Evolutionary conservation across 2,888 invertebrate genomes (phyloP).

Genomic region (Drosophila multiciliata): DNA sequence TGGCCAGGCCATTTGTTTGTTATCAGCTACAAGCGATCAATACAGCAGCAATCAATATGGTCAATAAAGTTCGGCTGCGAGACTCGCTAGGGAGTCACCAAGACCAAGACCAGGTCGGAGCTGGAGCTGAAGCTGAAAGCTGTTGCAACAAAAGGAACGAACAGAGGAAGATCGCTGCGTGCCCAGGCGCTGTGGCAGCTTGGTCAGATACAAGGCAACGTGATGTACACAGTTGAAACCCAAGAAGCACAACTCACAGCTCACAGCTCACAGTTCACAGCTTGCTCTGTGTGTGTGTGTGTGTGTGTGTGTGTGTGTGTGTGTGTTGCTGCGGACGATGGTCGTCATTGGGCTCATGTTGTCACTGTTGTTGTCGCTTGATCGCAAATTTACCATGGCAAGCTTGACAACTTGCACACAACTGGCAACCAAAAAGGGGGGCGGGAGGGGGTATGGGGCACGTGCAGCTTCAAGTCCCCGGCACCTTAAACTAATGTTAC

Average conservation of each 20-base stretch:
- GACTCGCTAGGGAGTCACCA: constrained; percentile 46
- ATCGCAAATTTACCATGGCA: constrained; percentile 79
- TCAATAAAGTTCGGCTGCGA: constrained; percentile 71
- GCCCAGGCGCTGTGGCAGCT: constrained; percentile 37
- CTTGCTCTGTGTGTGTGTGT: constrained; percentile 16
- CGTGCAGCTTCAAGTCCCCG: constrained; percentile 48
- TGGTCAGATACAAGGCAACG: constrained; percentile 68
- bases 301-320: not conserved
- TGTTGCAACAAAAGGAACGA: constrained; percentile 6
- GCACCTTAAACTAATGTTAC: constrained; percentile 79
- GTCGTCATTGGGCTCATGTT: constrained; percentile 74
- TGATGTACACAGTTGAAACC: constrained; percentile 75
- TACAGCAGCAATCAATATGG: constrained; percentile 80
- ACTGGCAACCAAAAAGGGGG: not conserved
- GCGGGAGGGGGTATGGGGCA: not conserved
- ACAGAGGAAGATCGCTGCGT: constrained; percentile 41
- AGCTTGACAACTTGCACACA: constrained; percentile 74
- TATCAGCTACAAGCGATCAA: constrained; percentile 77
- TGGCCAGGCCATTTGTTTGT: constrained; percentile 50
- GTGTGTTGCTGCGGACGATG: constrained; percentile 32
- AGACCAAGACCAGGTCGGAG: not conserved
- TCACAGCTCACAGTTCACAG: constrained; percentile 62
- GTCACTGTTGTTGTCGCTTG: constrained; percentile 79
- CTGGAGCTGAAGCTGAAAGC: not conserved
- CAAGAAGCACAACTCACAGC: constrained; percentile 60